Evolutionary conservation across 2,113 vertebrate genomes (phyloP).

Genomic region (Halcyon malimbica): DNA sequence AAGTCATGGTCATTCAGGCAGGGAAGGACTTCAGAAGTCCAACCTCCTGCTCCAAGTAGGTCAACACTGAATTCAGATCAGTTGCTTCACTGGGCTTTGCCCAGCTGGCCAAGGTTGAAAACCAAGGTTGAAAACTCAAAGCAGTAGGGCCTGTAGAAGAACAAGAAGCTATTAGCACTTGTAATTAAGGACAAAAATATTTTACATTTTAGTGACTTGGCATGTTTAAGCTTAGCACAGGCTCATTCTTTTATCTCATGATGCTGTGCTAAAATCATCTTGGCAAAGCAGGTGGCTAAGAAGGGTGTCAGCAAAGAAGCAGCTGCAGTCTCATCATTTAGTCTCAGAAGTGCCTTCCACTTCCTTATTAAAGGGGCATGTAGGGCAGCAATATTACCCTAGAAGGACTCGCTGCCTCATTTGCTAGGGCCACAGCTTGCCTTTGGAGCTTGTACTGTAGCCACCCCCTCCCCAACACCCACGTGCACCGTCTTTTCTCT

Average conservation of each 20-base stretch:
- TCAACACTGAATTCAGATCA: not conserved
- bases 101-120: not conserved
- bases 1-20: not conserved
- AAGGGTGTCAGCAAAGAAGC: constrained; percentile 54
- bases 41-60: not conserved
- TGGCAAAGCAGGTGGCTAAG: constrained; percentile 52
- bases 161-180: constrained; percentile 1
- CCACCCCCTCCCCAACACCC: not conserved
- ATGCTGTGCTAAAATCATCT: constrained; percentile 35
- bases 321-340: constrained; percentile 30
- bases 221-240: constrained; percentile 53
- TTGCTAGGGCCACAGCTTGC: not conserved
- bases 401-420: not conserved
- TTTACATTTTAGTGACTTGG: constrained; percentile 50
- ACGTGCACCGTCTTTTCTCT: not conserved
- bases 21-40: not conserved
- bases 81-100: not conserved
- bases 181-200: constrained; percentile 43
- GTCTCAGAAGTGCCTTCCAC: constrained; percentile 21
- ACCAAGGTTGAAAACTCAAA: not conserved
- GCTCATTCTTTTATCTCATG: not conserved
- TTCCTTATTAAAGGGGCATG: not conserved
- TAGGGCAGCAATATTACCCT: not conserved
- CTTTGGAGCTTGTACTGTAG: not conserved
- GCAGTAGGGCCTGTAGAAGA: not conserved